These are phyloP conservation scores for Helicorthomorpha holstii DNA, from an alignment of 1,140 invertebrate genomes.

Conservation along the genomic window DNA sequence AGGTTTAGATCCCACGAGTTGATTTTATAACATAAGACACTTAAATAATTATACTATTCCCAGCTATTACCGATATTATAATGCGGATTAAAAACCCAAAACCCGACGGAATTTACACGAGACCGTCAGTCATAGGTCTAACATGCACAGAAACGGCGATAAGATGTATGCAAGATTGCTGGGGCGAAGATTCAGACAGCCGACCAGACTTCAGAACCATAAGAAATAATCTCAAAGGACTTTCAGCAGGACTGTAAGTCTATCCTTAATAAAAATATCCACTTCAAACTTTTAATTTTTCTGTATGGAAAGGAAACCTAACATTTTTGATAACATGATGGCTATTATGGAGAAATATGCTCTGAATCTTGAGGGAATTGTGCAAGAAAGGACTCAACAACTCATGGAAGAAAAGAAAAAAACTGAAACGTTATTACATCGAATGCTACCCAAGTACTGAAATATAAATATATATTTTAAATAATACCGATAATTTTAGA, in stretches of 20 bases:
- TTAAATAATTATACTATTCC: background rate
- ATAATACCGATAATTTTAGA: too few relatives aligned
- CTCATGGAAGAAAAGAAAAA: conserved; percentile 64
- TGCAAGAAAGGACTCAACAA: conserved; percentile 60
- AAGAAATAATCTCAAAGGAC: conserved; percentile 48
- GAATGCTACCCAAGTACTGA: conserved; percentile 68
- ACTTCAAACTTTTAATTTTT: too few relatives aligned
- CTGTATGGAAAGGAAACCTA: conserved; percentile 50
- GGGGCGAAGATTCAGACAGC: conserved; percentile 52
- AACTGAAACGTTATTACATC: conserved; percentile 57
- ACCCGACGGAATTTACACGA: conserved; percentile 23
- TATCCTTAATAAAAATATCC: conserved; percentile 1
- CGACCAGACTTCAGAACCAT: conserved; percentile 50
- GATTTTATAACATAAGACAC: conserved; percentile 1
- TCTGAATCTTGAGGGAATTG: conserved; percentile 58
- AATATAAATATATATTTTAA: too few relatives aligned
- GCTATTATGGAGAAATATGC: conserved; percentile 76
- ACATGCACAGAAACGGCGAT: conserved; percentile 39
- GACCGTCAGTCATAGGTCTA: conserved; percentile 36
- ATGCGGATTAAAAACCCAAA: conserved; percentile 25
- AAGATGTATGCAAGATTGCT: conserved; percentile 51
- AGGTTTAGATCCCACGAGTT: background rate
- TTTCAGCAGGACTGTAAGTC: conserved; percentile 54
- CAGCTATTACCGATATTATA: conserved; percentile 23
- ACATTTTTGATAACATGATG: conserved; percentile 74